phyloP scores from a whole-genome alignment of 2,797 vertebrate genomes.

The Pogonophryne albipinna region DNA sequence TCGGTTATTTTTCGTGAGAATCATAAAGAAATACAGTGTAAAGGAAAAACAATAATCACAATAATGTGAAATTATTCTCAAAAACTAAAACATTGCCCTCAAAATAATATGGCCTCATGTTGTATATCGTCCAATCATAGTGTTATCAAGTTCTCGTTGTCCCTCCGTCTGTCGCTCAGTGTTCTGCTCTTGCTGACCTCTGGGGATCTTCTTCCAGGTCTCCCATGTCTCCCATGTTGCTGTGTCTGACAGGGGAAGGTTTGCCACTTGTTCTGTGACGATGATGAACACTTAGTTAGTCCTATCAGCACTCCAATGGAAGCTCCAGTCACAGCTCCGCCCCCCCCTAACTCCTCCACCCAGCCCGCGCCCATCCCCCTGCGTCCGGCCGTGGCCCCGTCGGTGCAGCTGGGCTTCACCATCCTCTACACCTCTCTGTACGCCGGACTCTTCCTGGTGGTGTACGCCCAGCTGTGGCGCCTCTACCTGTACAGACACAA shows the following conservation, averaged over 20 bases:
- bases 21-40: no score
- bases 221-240: conserved; percentile 37
- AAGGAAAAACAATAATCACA: no score
- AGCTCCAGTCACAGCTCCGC: conserved; percentile 34
- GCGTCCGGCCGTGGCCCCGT: conserved; percentile 86
- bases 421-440: conserved; percentile 89
- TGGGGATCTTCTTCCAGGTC: conserved; percentile 21
- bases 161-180: not conserved
- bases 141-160: not conserved
- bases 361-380: conserved; percentile 77
- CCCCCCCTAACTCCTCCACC: conserved; percentile 63
- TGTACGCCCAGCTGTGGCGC: conserved; percentile 92
- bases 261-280: not conserved
- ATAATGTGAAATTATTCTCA: not conserved
- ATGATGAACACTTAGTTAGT: conserved; percentile 36
- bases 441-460: conserved; percentile 86
- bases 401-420: conserved; percentile 90
- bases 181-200: not conserved
- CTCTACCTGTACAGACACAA: conserved; percentile 89
- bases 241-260: conserved; percentile 10
- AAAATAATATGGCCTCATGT: not conserved
- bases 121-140: not conserved
- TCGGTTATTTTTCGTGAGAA: no score
- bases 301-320: conserved; percentile 66
- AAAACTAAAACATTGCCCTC: not conserved